These are phyloP conservation scores for Falcunculus frontatus DNA, from an alignment of 2,113 vertebrate genomes.

Conservation along the genomic window DNA sequence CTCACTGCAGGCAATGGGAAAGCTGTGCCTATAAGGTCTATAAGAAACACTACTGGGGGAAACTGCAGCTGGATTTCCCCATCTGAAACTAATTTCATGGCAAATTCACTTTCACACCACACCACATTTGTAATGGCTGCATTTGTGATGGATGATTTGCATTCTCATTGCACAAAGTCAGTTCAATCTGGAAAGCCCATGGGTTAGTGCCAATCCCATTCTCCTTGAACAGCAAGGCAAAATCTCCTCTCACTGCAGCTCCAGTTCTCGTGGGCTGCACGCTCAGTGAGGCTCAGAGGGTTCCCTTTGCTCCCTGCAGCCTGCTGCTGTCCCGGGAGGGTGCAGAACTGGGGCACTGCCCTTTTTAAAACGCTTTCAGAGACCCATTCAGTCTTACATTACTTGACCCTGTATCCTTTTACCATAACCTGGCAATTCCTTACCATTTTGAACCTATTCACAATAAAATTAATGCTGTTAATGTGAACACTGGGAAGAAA, in stretches of 20 bases:
- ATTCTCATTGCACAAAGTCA: not conserved
- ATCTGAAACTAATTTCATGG: not conserved
- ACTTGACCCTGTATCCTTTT: not conserved
- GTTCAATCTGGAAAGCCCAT: not conserved
- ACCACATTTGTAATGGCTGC: not conserved
- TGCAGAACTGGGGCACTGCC: not conserved
- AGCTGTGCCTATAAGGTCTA: not conserved
- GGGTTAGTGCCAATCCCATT: not conserved
- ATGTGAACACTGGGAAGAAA: not conserved
- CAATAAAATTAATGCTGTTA: not conserved
- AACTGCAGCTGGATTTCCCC: not conserved
- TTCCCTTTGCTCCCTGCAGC: not conserved
- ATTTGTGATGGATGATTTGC: not conserved
- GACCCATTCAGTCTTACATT: not conserved
- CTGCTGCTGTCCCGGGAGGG: not conserved
- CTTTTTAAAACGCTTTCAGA: not conserved
- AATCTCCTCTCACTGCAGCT: fast-evolving
- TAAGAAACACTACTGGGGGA: not conserved
- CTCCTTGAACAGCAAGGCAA: not conserved
- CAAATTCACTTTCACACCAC: not conserved
- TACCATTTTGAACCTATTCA: not conserved
- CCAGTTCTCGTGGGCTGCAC: not conserved
- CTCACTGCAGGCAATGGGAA: not conserved
- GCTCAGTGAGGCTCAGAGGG: fast-evolving
- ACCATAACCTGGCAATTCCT: not conserved